Base-by-base conservation (phyloP, 2,113 vertebrate species). In the Brachyhypopomus gauderio region DNA sequence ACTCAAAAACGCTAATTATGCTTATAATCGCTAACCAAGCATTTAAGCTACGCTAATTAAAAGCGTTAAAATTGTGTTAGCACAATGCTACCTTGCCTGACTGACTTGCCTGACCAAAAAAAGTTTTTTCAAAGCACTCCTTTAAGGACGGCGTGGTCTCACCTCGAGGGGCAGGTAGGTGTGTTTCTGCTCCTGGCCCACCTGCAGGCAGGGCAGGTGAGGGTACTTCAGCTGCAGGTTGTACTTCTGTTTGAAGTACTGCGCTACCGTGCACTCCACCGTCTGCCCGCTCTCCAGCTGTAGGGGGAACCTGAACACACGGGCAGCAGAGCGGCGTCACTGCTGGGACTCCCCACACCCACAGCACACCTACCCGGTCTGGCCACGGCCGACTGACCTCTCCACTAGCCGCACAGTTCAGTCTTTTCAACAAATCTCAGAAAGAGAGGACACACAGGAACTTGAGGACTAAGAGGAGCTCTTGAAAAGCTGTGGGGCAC, bases 181-280 rank as follows among this genome's bases (percentile, higher is more conserved):
- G 94, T 99, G 98, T 88, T 99, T 99, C 91, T 99, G 98, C 88
- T 99, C 98, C 89, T 99, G 98, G 72, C 98, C 98, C 84, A 99
- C 98, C 90, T 99, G 98, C 20, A 99, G 94, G 85, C 98, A 99
- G 69, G 98, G 98, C 25, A 99, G 92, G 91, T 99, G 98, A 85
- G 97, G 97, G 89, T 99, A 99, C 87, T 99, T 99, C 80, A 99
- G 94, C 92, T 99, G 97, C 88, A 99, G 93, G 92, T 95, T 98
- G 91, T 99, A 99, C 89, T 99, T 99, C 92, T 99, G 96, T 92
- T 97, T 95, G 93, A 99, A 99, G 93, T 99, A 99, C 92, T 99
- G 98, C 72, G 97, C 98, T 89, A 99, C 98, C 48, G 98, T 99
- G 91, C 98, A 97, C 92, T 99, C 98, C 90, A 99, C 98, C 23